Percentiles rank a stretch among this genome's conserved stretches.
phyloP scores from a whole-genome alignment of 2,888 invertebrate genomes.

The Diarsia dahlii region DNA sequence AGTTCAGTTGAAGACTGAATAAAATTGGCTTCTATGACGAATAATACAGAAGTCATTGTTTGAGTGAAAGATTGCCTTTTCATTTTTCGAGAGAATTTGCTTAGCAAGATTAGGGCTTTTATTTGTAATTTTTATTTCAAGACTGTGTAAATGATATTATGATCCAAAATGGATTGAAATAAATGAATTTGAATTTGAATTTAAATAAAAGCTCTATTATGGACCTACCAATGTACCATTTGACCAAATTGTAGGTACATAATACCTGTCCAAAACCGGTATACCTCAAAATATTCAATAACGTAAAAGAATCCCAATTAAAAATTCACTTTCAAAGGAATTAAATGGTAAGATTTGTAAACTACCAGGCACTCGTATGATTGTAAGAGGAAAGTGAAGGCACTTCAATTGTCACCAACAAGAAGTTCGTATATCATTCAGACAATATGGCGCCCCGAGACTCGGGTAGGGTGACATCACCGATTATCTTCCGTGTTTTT shows the following conservation, averaged over 20 bases:
- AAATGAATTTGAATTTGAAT: too few species aligned
- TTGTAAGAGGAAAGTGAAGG: conserved; percentile 58
- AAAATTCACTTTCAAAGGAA: not conserved
- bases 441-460: conserved; percentile 86
- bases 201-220: too few species aligned
- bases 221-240: too few species aligned
- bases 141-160: too few species aligned
- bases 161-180: too few species aligned
- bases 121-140: too few species aligned
- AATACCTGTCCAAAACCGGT: not conserved
- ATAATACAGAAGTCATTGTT: not conserved
- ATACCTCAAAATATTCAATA: not conserved
- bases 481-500: conserved; percentile 32
- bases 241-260: not conserved
- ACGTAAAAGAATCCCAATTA: not conserved
- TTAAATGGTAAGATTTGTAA: conserved; percentile 32
- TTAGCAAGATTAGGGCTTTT: too few species aligned
- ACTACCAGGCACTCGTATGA: conserved; percentile 69
- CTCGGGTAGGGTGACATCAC: conserved; percentile 67
- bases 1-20: not conserved
- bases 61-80: not conserved
- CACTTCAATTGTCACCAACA: conserved; percentile 61
- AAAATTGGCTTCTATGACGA: too few species aligned
- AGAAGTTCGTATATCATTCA: conserved; percentile 78
- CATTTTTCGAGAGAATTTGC: not conserved